A percentile compares a stretch with the other conserved stretches of the same genome.
phyloP scores from a whole-genome alignment of 2,113 vertebrate genomes.

The Tragulus kanchil region DNA sequence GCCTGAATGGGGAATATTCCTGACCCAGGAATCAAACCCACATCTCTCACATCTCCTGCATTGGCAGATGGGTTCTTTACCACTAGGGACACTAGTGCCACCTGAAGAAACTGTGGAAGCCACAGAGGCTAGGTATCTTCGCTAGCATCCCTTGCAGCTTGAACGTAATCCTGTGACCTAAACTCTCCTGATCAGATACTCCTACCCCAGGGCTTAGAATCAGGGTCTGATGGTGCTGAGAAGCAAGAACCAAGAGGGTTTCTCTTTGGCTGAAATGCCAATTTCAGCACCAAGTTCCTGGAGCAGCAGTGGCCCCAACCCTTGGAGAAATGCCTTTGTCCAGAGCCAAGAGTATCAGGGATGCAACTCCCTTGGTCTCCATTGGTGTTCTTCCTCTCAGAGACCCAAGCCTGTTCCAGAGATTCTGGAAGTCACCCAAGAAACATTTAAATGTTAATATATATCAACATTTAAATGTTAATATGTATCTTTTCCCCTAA shows the following conservation, averaged over 20 bases:
- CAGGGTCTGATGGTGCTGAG: not conserved
- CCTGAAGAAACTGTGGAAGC: not conserved
- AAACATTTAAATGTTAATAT: not conserved
- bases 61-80: not conserved
- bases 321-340: not conserved
- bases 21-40: not conserved
- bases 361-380: rapidly evolving
- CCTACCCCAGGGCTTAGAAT: not conserved
- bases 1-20: not conserved
- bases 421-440: not conserved
- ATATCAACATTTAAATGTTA: not conserved
- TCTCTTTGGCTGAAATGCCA: not conserved
- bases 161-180: not conserved
- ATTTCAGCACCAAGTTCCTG: not conserved
- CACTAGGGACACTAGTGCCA: not conserved
- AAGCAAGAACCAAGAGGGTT: not conserved
- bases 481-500: not conserved
- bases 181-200: not conserved
- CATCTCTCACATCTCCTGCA: not conserved
- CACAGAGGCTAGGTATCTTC: not conserved
- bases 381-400: not conserved
- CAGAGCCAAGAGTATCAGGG: not conserved
- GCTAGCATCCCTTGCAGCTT: not conserved
- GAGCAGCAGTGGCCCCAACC: not conserved
- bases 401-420: not conserved